Base-by-base conservation (phyloP, 2,888 invertebrate species). In the Abrostola triplasia region DNA sequence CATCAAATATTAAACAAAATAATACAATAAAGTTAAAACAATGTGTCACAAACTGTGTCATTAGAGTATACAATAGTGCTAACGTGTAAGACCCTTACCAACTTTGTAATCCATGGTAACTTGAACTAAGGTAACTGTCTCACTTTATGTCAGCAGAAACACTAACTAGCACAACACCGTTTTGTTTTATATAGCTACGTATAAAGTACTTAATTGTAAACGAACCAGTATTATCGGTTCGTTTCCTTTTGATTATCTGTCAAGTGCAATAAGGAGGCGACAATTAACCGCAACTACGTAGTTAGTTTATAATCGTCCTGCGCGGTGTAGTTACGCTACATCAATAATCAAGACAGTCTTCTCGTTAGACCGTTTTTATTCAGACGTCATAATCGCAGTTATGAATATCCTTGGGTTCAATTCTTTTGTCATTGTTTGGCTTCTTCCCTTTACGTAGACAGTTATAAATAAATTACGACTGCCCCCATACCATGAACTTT, bases 171-270 rank as follows among this genome's bases (percentile, higher is more conserved):
- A 52, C 59, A 42, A 41, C 58, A 56, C 60, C 59, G 66, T 67
- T 56, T 68, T 82, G 73, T 78, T 71, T 83, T 88, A 82, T 89
- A 88, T 87, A 86, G 66, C 67, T 70, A 72, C 68, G 56, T 66
- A 57, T 66, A 54, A 57, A 13, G 54, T 77, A 77, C 66, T 76
- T 24, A 73, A 80, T 68, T 67, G 77, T 75, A 80, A 74, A 76
- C 61, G 56, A 82, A 76, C 69, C 64, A 55, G 70, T 80, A 77
- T 79, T 86, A 85, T 84, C 82, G 75, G 61, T 62, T 59, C 74
- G 76, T 86, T 88, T 90, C 88, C 88, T 87, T 83, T 82, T 71
- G 84, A 85, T 89, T 84, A 86, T 82, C 74, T 76, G 67, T 80
- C 71, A 77, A 82, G 81, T 84, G 83, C 81, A 84, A 86, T 84